Conservation (phyloP, 2,113 vertebrate genomes). For the Motacilla tschutschensis region DNA sequence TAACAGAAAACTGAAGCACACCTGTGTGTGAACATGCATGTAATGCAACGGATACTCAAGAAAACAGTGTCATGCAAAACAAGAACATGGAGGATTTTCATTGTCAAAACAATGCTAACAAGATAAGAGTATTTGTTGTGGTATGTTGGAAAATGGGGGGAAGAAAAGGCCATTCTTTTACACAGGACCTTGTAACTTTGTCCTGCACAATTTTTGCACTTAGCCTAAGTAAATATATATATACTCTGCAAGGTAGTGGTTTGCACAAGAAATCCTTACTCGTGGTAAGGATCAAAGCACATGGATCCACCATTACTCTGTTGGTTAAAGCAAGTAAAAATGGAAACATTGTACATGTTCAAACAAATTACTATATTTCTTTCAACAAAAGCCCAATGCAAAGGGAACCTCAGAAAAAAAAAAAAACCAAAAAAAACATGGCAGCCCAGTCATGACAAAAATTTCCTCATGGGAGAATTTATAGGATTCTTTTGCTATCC, state of each 20-base stretch:
- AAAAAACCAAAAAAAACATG: not conserved
- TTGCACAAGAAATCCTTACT: not conserved
- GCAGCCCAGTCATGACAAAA: not conserved
- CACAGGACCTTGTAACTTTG: not conserved
- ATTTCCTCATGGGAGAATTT: not conserved
- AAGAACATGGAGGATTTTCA: not conserved
- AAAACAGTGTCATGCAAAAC: not conserved
- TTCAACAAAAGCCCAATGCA: not conserved
- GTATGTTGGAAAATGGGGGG: not conserved
- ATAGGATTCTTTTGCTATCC: not conserved
- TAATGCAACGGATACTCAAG: not conserved
- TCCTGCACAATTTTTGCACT: not conserved
- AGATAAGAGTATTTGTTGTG: not conserved
- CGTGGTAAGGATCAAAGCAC: not conserved
- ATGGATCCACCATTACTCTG: not conserved
- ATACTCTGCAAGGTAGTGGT: not conserved
- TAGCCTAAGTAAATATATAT: not conserved
- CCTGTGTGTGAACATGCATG: not conserved
- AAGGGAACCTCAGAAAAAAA: not conserved
- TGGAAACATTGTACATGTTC: not conserved
- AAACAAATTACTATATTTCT: not conserved
- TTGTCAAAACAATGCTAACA: not conserved
- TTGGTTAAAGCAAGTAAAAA: not conserved
- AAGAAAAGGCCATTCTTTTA: not conserved
- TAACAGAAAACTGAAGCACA: not conserved